These are phyloP conservation scores for Adelognathus sp. DNA, from an alignment of 2,888 invertebrate species.

Conservation along the genomic window DNA sequence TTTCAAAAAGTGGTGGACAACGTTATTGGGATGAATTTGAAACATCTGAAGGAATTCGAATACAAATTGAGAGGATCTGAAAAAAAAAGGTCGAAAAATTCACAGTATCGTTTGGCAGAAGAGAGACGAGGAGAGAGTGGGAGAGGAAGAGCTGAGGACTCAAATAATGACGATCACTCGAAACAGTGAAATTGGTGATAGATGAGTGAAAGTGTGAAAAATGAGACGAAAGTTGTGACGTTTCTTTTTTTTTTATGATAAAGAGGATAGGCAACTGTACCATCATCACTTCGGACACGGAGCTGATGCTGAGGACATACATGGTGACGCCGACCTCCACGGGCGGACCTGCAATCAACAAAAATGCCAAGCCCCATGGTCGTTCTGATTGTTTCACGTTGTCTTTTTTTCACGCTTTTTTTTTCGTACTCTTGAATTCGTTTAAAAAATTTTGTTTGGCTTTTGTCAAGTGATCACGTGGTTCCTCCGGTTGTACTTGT, in stretches of 20 bases:
- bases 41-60: too few species aligned
- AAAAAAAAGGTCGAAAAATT: too few species aligned
- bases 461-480: slow-evolving; percentile 11
- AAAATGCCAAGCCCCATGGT: slow-evolving; percentile 70
- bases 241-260: slow-evolving; percentile 79
- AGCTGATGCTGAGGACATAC: slow-evolving; percentile 99
- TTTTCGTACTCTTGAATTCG: slow-evolving; percentile 7
- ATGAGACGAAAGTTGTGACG: slow-evolving; percentile 59
- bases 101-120: neutral
- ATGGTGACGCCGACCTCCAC: slow-evolving; percentile 99
- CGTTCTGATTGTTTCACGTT: slow-evolving; percentile 60
- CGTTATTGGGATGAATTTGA: too few species aligned
- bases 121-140: neutral
- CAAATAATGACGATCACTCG: neutral
- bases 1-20: slow-evolving; percentile 14
- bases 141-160: neutral
- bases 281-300: slow-evolving; percentile 99
- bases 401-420: slow-evolving; percentile 18
- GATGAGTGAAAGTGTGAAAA: slow-evolving; percentile 61
- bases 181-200: slow-evolving; percentile 5
- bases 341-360: slow-evolving; percentile 94
- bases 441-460: slow-evolving; percentile 35
- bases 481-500: slow-evolving; percentile 40
- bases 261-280: slow-evolving; percentile 83
- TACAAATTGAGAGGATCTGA: too few species aligned